Evolutionary conservation across 2,888 invertebrate genomes (phyloP).

Genomic region (Ochropacha duplaris): DNA sequence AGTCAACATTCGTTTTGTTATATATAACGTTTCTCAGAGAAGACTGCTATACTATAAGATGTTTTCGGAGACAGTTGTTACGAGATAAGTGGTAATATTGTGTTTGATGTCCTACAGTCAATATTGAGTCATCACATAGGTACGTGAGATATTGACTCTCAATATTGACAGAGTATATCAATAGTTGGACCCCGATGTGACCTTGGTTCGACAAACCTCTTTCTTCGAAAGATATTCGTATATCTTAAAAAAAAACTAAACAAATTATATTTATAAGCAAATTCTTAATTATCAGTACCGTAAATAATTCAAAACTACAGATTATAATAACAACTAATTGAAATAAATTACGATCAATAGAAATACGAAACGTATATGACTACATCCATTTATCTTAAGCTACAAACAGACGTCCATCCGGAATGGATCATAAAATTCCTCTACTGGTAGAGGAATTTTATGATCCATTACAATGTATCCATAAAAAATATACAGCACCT

Average conservation of each 20-base stretch:
- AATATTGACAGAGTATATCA: conserved; percentile 76
- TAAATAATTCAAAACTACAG: not conserved
- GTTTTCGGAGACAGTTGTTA: conserved; percentile 72
- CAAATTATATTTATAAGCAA: not conserved
- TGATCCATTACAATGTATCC: too few relatives aligned
- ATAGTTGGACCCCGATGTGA: conserved; percentile 64
- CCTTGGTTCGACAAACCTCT: conserved; percentile 56
- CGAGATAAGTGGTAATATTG: conserved; percentile 80
- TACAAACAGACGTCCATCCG: conserved; percentile 14
- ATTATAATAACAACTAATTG: not conserved
- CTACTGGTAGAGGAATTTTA: conserved; percentile 17
- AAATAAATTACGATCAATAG: not conserved
- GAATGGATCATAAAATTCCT: conserved; percentile 24
- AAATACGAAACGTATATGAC: not conserved
- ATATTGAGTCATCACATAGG: conserved; percentile 73
- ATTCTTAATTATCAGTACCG: not conserved
- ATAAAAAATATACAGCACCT: conserved; percentile 17
- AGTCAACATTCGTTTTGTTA: conserved; percentile 51
- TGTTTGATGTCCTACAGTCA: conserved; percentile 74
- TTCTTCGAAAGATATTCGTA: conserved; percentile 43
- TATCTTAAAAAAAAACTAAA: not conserved
- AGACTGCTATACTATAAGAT: conserved; percentile 61
- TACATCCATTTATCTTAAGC: conserved; percentile 15
- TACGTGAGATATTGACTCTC: conserved; percentile 77
- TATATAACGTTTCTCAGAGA: conserved; percentile 53